Base-by-base conservation (phyloP, 2,113 vertebrate species). In the Leucoraja erinaceus region DNA sequence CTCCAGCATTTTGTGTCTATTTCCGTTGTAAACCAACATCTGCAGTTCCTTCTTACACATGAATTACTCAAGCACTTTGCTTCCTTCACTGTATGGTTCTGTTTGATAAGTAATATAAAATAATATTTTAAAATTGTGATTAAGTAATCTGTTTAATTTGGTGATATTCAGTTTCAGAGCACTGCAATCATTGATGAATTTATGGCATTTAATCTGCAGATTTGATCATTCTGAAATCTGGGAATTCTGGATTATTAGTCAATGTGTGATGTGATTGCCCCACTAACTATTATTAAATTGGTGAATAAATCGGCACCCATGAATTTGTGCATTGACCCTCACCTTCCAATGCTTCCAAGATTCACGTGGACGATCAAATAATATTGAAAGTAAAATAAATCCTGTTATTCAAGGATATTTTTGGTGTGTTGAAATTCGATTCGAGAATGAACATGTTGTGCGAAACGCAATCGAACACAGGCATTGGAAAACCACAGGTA, bases 321-420 rank as follows among this genome's bases (percentile, higher is more conserved):
- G 63, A 66, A 66, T 14, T 14, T 66, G 0, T 66, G 63, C 63
- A 4, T 66, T 66, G 63, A 66, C 2, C 63, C 63, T 10, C 63
- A 66, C 63, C 63, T 66, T 66, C 63, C 63, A 66, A 66, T 66
- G 12, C 12, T 66, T 66, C 38, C 63, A 14, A 10, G 63, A 66
- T 66, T 66, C 63, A 66, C 63, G 63, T 8, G 12, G 12, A 66
- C 12, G 12, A 66, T 66, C 63, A 14, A 20, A 54, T 54, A 22
- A 79, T 22, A 33, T 20, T 33, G 20, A 83, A 78, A 83, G 47
- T 54, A 54, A 78, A 83, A 83, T 83, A 78, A 83, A 83, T 83
- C 16, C 25, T 25, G 8, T 56, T 20, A 83, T 25, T 83, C 79
- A 54, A 54, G 8, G 9, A 1, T 25, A 2, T 83, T 25, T 83